Evolutionary conservation across 1,140 invertebrate species (phyloP), one percentile per base, ranked within the genome.

Genomic region (Lepidotrigona ventralis): DNA sequence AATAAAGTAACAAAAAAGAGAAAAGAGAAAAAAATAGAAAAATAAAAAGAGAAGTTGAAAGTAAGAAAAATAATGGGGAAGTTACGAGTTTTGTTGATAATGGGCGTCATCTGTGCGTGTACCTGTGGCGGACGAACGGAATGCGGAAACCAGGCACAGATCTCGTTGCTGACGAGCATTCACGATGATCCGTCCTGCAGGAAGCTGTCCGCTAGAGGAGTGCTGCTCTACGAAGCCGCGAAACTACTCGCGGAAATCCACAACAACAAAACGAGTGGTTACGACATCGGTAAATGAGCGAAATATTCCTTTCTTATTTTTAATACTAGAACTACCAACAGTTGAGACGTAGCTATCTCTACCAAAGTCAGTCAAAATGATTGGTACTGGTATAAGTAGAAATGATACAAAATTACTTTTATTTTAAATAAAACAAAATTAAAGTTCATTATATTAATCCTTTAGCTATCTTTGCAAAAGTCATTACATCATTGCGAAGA

Each of bases 141-240:
- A 81, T 94, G 93, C 76, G 79, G 86, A 23, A 86, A 74, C 53
- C 86, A 82, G 39, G 85, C 88, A 12, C 88, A 92, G 85, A 91
- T 94, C 19, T 91, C 93, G 15, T 66, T 92, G 39, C 63, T 94
- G 17, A 92, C 91, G 0, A 90, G 82, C 56, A 85, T 94, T 53
- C 93, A 94, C 79, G 91, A 93, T 72, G 93, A 93, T 85, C 79
- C 91, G 5, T 84, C 89, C 14, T 94, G 93, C 81, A 84, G 81
- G 17, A 90, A 91, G 17, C 39, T 93, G 11, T 93, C 93, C 19
- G 69, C 89, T 0, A 92, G 85, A 68, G 93, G 93, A 72, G 91
- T 94, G 66, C 87, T 91, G 19, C 83, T 93, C 5, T 93, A 90
- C 81, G 93, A 94, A 80, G 93, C 93, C 77, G 92, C 93, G 69